Evolutionary conservation across 2,888 invertebrate genomes (phyloP), one percentile per base, ranked within the genome.

Genomic region (Boloria selene): DNA sequence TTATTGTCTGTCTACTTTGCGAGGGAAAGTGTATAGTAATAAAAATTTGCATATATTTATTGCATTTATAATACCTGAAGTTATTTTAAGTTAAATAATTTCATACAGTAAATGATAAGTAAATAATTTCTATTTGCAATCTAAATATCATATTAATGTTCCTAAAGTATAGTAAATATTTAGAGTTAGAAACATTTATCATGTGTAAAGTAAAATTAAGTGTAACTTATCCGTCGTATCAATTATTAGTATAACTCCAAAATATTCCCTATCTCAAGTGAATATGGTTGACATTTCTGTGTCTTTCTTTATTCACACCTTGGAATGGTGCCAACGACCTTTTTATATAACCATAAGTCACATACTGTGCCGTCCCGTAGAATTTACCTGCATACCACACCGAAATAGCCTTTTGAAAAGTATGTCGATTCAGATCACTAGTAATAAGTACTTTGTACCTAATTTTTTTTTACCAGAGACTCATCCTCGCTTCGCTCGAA

Each of bases 301-400:
- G 31, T 63, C 17, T 69, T 69, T 22, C 45, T 62, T 54, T 44
- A 60, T 69, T 66, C 64, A 73, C 72, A 70, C 67, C 54, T 68
- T 70, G 75, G 77, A 84, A 81, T 81, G 80, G 81, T 80, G 86
- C 77, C 84, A 79, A 79, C 69, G 84, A 83, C 81, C 85, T 61
- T 66, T 22, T 69, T 64, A 66, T 66, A 60, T 65, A 68, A 62
- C 62, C 65, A 64, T 68, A 65, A 63, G 42, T 51, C 66, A 66
- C 61, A 62, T 62, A 58, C 49, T 53, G 49, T 63, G 53, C 59
- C 67, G 55, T 67, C 51, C 55, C 55, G 13, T 67, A 66, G 65
- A 62, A 68, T 65, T 63, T 60, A 59, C 62, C 31, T 55, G 58
- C 58, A 61, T 62, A 55, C 60, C 51, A 53, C 49, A 51, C 47